Conservation (phyloP, 2,797 vertebrate genomes). For the Gadopsis bispinosus region DNA sequence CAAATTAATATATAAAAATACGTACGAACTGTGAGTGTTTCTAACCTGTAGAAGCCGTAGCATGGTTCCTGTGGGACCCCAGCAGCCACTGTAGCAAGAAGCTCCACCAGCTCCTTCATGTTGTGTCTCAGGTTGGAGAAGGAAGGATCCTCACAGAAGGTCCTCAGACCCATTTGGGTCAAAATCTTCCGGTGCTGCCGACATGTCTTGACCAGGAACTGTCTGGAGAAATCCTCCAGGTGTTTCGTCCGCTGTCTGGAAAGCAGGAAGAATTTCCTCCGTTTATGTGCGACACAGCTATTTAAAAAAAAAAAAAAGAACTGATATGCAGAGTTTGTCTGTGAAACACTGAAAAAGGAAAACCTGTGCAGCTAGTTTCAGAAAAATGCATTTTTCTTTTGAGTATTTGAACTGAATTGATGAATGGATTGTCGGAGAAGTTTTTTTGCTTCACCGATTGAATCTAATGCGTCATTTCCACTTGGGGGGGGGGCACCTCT, state of each 20-base stretch:
- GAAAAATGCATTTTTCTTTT: background rate
- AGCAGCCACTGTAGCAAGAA: conserved; percentile 89
- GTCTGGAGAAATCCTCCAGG: conserved; percentile 85
- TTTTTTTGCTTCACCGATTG: no score
- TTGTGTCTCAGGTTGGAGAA: conserved; percentile 92
- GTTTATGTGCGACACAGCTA: background rate
- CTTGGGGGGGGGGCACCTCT: no score
- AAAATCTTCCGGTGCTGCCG: conserved; percentile 88
- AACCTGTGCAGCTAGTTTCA: background rate
- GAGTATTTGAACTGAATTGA: background rate
- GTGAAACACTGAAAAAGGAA: background rate
- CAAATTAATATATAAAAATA: background rate
- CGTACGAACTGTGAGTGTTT: background rate
- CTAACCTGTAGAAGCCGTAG: conserved; percentile 86
- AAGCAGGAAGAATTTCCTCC: background rate
- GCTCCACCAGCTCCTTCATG: conserved; percentile 91
- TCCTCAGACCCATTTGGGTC: conserved; percentile 90
- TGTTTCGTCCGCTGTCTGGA: conserved; percentile 83
- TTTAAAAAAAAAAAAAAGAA: background rate
- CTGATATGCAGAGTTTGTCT: background rate
- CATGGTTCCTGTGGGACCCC: conserved; percentile 86
- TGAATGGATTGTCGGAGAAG: no score
- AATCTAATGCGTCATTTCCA: no score
- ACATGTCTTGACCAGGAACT: conserved; percentile 87
- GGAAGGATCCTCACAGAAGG: conserved; percentile 91